Evolutionary conservation across 2,113 vertebrate genomes (phyloP).

Genomic region (Daboia siamensis): DNA sequence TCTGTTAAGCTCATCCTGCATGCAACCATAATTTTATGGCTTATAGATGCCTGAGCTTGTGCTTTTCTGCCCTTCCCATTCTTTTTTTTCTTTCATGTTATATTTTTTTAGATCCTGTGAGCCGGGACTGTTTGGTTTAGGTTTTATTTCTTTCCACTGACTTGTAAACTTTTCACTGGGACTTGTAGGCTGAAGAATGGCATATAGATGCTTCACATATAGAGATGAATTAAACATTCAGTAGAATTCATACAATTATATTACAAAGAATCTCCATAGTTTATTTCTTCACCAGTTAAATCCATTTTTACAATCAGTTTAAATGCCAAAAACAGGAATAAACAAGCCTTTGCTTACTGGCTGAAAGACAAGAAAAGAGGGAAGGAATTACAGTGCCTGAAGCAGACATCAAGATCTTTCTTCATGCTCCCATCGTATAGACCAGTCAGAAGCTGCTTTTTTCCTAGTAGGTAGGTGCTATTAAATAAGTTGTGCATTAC

Average conservation of each 20-base stretch:
- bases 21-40: neutral
- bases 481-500: neutral
- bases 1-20: neutral
- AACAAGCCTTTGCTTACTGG: neutral
- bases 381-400: neutral
- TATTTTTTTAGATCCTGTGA: neutral
- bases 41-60: neutral
- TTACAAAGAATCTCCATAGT: neutral
- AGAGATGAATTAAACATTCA: neutral
- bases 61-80: neutral
- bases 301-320: neutral
- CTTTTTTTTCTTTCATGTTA: neutral
- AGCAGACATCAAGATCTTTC: neutral
- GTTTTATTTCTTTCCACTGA: neutral
- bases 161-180: neutral
- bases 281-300: neutral
- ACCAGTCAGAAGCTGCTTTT: neutral
- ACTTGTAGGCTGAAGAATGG: neutral
- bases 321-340: neutral
- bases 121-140: neutral
- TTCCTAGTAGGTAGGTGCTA: neutral
- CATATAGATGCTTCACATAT: neutral
- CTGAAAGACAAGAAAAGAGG: neutral
- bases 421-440: neutral
- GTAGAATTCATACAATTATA: neutral